Conservation (phyloP, 2,113 vertebrate species). For the Lampris incognitus region DNA sequence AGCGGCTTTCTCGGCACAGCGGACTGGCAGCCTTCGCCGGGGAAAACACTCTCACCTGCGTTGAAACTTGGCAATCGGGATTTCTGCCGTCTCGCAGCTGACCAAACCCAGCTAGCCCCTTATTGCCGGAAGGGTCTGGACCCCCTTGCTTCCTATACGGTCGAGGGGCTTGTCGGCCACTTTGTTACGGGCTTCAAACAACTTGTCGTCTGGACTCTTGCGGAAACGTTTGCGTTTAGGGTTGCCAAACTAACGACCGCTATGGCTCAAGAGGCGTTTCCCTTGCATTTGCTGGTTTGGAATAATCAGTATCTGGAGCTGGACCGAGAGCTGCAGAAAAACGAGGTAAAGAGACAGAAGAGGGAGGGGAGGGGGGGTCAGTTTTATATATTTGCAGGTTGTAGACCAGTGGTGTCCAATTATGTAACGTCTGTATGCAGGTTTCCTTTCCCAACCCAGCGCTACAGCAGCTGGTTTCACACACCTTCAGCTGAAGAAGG, state of each 20-base stretch:
- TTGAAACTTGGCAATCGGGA: slow-evolving; percentile 5
- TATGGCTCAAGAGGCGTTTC: slow-evolving; percentile 87
- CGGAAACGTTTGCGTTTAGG: slow-evolving; percentile 10
- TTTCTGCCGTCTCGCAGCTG: slow-evolving; percentile 16
- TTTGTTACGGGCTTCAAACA: too few species aligned
- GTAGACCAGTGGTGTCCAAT: too few species aligned
- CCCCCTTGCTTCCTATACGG: not conserved
- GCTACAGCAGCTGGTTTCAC: too few species aligned
- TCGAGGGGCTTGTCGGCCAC: too few species aligned
- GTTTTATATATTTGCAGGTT: too few species aligned
- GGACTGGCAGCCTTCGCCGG: not conserved
- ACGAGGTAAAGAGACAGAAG: slow-evolving; percentile 69
- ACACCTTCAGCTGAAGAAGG: too few species aligned
- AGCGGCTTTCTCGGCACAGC: not conserved
- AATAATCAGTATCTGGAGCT: slow-evolving; percentile 90
- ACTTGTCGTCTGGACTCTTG: too few species aligned
- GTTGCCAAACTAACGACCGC: slow-evolving; percentile 21
- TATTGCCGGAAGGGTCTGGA: slow-evolving; percentile 8
- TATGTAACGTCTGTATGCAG: too few species aligned
- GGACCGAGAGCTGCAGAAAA: slow-evolving; percentile 87
- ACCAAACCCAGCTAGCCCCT: slow-evolving; percentile 40
- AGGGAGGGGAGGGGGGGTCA: too few species aligned
- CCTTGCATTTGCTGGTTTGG: slow-evolving; percentile 91
- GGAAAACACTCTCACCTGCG: slow-evolving; percentile 5
- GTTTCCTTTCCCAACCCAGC: too few species aligned